These are phyloP conservation scores for Nasonia longicornis DNA, from an alignment of 1,140 invertebrate genomes.

Conservation along the genomic window DNA sequence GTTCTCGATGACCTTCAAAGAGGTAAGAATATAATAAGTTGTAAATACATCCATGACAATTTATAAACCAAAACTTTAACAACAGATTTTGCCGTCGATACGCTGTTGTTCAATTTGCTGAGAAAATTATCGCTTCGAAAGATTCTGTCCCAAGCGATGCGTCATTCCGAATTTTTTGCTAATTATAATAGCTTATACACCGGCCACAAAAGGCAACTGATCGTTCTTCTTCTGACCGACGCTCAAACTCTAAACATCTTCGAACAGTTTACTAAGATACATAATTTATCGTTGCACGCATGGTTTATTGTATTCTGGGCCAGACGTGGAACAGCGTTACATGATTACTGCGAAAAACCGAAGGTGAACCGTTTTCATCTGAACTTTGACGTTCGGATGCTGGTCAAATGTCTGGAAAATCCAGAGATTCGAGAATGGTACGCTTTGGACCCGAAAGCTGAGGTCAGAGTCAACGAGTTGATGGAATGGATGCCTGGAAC, in stretches of 20 bases:
- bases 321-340: not conserved
- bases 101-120: not conserved
- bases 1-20: not conserved
- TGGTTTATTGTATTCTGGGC: not conserved
- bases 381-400: not conserved
- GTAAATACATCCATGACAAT: no score
- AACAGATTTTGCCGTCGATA: not conserved
- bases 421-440: constrained; percentile 13
- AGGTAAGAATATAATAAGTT: not conserved
- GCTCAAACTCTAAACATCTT: not conserved
- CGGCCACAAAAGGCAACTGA: not conserved
- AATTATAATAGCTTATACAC: not conserved
- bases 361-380: not conserved
- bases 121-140: not conserved
- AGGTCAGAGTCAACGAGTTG: not conserved
- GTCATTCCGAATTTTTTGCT: not conserved
- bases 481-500: not conserved
- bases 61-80: not conserved
- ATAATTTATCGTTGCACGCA: not conserved
- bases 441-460: not conserved
- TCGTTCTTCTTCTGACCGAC: not conserved
- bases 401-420: not conserved
- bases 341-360: not conserved
- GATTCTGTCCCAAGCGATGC: not conserved
- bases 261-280: not conserved